Percentiles rank a stretch among this genome's conserved stretches.
Evolutionary conservation across 2,888 invertebrate species (phyloP).

Genomic region (Alloplasta piceator): DNA sequence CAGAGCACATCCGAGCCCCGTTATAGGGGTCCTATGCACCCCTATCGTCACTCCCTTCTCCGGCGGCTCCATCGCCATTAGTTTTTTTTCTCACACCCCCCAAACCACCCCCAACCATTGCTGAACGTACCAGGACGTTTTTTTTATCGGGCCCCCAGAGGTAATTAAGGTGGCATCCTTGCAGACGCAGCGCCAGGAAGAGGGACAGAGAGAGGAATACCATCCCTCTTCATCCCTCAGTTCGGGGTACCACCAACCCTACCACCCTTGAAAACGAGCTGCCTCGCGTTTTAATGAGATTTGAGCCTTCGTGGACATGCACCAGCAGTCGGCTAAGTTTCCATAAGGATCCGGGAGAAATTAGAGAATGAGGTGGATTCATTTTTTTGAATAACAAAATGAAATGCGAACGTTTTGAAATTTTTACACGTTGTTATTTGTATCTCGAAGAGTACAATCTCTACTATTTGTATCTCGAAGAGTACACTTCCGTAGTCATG

Average conservation of each 20-base stretch:
- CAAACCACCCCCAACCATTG: constrained; percentile 56
- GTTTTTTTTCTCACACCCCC: constrained; percentile 41
- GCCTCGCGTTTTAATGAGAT: constrained; percentile 80
- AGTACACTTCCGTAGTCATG: too few species aligned
- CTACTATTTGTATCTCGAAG: too few species aligned
- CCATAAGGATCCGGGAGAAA: constrained; percentile 76
- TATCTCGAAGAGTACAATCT: too few species aligned
- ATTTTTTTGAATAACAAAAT: too few species aligned
- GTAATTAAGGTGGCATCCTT: constrained; percentile 83
- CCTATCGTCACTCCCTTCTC: constrained; percentile 56
- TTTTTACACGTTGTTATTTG: too few species aligned
- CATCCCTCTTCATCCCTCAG: constrained; percentile 49
- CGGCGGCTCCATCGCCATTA: constrained; percentile 60
- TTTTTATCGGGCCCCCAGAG: constrained; percentile 79
- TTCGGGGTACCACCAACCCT: constrained; percentile 33
- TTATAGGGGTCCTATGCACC: constrained; percentile 23
- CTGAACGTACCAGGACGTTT: constrained; percentile 47
- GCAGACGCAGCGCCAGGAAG: constrained; percentile 76
- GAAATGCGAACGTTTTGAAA: too few species aligned
- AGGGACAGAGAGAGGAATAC: constrained; percentile 52
- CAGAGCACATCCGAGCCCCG: not conserved
- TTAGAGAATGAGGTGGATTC: too few species aligned
- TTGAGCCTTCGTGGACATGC: constrained; percentile 72
- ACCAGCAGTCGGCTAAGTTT: constrained; percentile 75
- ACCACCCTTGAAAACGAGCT: constrained; percentile 46